These are phyloP conservation scores for Beaufortia kweichowensis DNA, from an alignment of 2,113 vertebrate genomes.

Conservation along the genomic window DNA sequence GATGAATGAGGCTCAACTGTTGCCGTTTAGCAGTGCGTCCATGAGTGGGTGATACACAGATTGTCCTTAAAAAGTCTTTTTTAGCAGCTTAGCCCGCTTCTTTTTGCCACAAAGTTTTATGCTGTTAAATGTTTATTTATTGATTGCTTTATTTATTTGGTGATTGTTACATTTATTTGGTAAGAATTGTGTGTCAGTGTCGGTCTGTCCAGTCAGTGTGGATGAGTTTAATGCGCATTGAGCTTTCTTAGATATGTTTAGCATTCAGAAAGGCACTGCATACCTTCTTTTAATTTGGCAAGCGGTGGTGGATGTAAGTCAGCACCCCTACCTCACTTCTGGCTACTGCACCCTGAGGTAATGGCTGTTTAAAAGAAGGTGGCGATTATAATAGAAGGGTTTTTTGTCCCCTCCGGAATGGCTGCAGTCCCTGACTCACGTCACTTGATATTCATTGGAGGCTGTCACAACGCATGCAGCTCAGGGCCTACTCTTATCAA, in stretches of 20 bases:
- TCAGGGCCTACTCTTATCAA: conserved; percentile 56
- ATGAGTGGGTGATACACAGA: conserved; percentile 36
- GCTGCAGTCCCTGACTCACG: conserved; percentile 39
- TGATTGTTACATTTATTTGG: conserved; percentile 31
- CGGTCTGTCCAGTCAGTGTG: conserved; percentile 14
- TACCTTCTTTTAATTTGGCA: conserved; percentile 50
- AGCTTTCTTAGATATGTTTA: conserved; percentile 23
- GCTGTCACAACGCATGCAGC: conserved; percentile 49
- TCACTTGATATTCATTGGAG: conserved; percentile 63
- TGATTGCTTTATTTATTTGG: conserved; percentile 32
- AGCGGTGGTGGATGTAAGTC: conserved; percentile 48
- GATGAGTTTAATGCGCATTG: conserved; percentile 31
- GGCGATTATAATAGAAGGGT: conserved; percentile 50
- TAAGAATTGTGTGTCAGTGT: no score
- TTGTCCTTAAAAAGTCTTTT: conserved; percentile 37
- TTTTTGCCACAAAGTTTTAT: conserved; percentile 13
- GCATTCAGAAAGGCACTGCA: conserved; percentile 38
- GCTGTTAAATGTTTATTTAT: conserved; percentile 45
- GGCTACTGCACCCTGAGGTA: conserved; percentile 35
- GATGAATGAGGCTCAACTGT: conserved; percentile 34
- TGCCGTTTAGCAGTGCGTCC: conserved; percentile 33
- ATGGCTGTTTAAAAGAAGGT: conserved; percentile 50
- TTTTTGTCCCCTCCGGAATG: conserved; percentile 30
- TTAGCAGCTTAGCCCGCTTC: conserved; percentile 13
- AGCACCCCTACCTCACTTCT: conserved; percentile 42